These are phyloP conservation scores for Pollachius pollachius DNA, from an alignment of 2,113 vertebrate species.

Conservation along the genomic window DNA sequence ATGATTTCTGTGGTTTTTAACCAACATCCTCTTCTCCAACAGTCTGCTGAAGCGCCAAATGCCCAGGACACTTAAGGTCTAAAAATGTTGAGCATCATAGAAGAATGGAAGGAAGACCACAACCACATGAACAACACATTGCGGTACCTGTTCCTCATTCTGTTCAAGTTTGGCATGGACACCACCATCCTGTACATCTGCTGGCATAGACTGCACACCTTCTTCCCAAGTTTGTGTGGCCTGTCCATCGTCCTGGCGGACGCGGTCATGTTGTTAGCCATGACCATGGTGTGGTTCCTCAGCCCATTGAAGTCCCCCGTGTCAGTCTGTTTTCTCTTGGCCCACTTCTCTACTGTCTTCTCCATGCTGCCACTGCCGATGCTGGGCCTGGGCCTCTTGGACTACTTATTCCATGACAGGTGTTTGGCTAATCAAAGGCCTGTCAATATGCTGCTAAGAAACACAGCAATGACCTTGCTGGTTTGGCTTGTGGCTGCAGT, in stretches of 20 bases:
- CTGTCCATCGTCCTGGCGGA: conserved; percentile 63
- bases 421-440: rapidly evolving
- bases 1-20: no score
- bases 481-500: conserved; percentile 51
- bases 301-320: background rate
- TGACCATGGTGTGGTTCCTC: conserved; percentile 37
- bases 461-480: conserved; percentile 27
- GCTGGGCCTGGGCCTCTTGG: conserved; percentile 47
- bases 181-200: conserved; percentile 24
- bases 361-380: conserved; percentile 59
- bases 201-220: conserved; percentile 19
- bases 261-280: conserved; percentile 16
- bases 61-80: background rate
- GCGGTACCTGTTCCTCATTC: conserved; percentile 48
- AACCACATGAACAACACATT: conserved; percentile 28
- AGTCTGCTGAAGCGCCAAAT: no score
- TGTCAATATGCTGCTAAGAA: conserved; percentile 24
- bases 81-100: conserved; percentile 59
- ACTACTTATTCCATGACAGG: conserved; percentile 37
- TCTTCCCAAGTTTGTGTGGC: conserved; percentile 56
- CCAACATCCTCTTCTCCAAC: no score
- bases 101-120: conserved; percentile 6
- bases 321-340: conserved; percentile 52
- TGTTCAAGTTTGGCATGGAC: conserved; percentile 63
- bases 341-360: conserved; percentile 52